A percentile compares a stretch with the other conserved stretches of the same genome.
Conservation (phyloP, 2,888 invertebrate species). For the Agonopterix arenella region DNA sequence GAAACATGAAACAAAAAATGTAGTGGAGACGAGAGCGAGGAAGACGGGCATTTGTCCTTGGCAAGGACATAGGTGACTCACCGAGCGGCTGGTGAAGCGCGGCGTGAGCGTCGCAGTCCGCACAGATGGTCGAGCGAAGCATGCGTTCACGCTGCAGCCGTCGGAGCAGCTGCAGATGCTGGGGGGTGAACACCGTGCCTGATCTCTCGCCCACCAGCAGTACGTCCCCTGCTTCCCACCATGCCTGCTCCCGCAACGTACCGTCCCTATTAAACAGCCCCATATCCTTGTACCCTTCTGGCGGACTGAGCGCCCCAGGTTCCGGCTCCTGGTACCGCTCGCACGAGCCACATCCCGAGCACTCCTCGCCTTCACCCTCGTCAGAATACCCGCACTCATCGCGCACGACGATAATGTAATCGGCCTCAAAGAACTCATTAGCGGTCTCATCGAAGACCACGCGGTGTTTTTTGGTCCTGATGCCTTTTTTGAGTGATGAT, state of each 20-base stretch:
- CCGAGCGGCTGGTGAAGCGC: constrained; percentile 65
- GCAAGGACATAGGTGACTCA: constrained; percentile 56
- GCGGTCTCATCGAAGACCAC: constrained; percentile 93
- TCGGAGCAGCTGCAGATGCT: constrained; percentile 80
- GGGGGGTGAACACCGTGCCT: constrained; percentile 80
- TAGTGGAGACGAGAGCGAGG: neutral
- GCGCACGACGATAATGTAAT: constrained; percentile 92
- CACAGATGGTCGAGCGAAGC: constrained; percentile 74
- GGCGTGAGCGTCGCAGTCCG: constrained; percentile 69
- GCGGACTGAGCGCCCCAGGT: constrained; percentile 91
- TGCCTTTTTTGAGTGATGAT: constrained; percentile 86
- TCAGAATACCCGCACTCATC: constrained; percentile 90
- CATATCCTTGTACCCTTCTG: constrained; percentile 94
- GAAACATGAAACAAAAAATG: neutral
- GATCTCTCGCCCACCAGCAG: constrained; percentile 73
- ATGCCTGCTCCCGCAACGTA: constrained; percentile 74
- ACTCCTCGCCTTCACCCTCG: constrained; percentile 86
- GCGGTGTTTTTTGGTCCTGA: constrained; percentile 83
- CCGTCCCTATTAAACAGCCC: constrained; percentile 79
- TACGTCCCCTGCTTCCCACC: constrained; percentile 78
- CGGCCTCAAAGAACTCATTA: constrained; percentile 94
- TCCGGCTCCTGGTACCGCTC: constrained; percentile 83
- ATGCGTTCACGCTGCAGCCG: constrained; percentile 79
- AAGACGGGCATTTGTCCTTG: constrained; percentile 36
- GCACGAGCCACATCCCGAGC: constrained; percentile 75